Base-by-base conservation (phyloP, 1,140 invertebrate species). In the Propsilocerus akamusi region DNA sequence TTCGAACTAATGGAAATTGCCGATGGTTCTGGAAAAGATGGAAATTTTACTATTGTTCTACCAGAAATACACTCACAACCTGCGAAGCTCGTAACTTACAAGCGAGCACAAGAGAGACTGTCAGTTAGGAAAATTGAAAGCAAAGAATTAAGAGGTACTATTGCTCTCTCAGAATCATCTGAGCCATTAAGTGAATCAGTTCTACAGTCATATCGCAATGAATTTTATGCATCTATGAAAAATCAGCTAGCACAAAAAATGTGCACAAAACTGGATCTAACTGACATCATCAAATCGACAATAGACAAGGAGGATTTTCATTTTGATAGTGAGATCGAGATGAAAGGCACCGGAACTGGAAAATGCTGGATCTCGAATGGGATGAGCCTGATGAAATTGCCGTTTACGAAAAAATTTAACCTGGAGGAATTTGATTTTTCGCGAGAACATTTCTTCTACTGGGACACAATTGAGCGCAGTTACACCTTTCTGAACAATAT, bases 351-450 rank as follows among this genome's bases (percentile, higher is more conserved):
- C 28, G 28, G 28, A 30, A 10, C 37, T 46, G 28, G 28, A n/a
- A 30, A 30, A n/a, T n/a, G 28, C 8, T 30, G 89, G 90, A 68
- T 92, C 23, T 93, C 91, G 69, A 86, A 89, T 0, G 74, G 77
- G 3, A 67, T 92, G 10, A 93, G 93, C 67, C 78, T 79, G 12
- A 85, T 93, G 56, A 73, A 88, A 54, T 65, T 89, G 52, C 83
- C 86, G 12, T 86, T 92, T 58, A 82, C 88, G 71, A 91, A 91
- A 58, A 72, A 80, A 51, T 75, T 80, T 57, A 81, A 81, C 60
- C 59, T 93, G 48, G 87, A 92, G 49, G 88, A 92, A 62, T 91
- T 94, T 66, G 88, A 94, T 64, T 92, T 94, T 60, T 89, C 85
- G 50, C 88, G 92, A 63, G 75, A 74, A 30, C 83, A 90, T 63